phyloP scores from a whole-genome alignment of 2,888 invertebrate genomes.

The Amphipoea oculea region DNA sequence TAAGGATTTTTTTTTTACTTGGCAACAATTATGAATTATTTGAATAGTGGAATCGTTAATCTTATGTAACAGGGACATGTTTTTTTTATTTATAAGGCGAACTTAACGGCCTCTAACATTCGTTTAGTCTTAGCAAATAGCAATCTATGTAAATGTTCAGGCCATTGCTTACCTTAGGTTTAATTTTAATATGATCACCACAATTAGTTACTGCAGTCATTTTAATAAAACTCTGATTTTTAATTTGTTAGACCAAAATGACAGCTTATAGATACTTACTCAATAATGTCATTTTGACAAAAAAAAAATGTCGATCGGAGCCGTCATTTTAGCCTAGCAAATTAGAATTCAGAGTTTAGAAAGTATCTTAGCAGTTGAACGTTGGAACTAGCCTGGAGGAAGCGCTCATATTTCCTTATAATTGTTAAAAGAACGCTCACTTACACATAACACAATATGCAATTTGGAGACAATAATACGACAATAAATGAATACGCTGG shows the following conservation, averaged over 20 bases:
- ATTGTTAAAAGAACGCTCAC: background rate
- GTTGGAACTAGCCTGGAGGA: background rate
- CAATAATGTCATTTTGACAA: background rate
- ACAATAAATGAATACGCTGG: background rate
- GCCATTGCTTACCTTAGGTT: slow-evolving; percentile 1
- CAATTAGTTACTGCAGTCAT: slow-evolving; percentile 1
- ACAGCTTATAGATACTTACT: background rate
- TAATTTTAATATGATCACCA: background rate
- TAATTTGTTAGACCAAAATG: background rate
- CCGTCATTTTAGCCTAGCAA: background rate
- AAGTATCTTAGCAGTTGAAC: background rate
- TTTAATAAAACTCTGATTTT: background rate
- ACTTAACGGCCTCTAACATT: slow-evolving; percentile 34
- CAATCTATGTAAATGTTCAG: slow-evolving; percentile 8
- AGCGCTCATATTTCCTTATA: background rate
- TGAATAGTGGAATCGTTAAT: slow-evolving; percentile 22
- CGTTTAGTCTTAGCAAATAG: slow-evolving; percentile 8
- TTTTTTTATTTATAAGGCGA: slow-evolving; percentile 22
- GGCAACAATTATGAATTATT: slow-evolving; percentile 34
- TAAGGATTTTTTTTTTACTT: slow-evolving; percentile 28
- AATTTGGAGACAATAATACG: background rate
- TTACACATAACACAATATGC: background rate
- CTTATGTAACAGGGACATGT: slow-evolving; percentile 21
- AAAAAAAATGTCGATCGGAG: background rate
- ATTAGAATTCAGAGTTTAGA: background rate